Evolutionary conservation across 2,888 invertebrate genomes (phyloP), one percentile per base, ranked within the genome.

Genomic region (Nomada fucata): DNA sequence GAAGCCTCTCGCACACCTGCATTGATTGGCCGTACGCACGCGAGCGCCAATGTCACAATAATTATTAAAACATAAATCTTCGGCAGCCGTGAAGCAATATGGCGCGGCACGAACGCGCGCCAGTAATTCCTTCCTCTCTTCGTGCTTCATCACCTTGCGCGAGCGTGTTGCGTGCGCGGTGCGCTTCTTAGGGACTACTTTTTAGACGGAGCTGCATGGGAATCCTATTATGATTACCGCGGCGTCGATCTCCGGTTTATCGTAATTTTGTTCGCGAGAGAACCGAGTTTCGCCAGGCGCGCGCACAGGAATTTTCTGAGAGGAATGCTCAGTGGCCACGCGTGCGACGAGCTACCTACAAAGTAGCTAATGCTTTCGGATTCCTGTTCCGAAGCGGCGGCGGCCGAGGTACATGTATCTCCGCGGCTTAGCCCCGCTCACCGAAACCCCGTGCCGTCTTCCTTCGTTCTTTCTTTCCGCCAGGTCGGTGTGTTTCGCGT

Each of bases 41-140:
- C 89, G 89, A 83, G 85, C 86, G 78, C 85, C 86, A 86, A 86
- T 90, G 92, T 91, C 92, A 91, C 90, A 89, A 91, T 91, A 89
- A 91, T 91, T 91, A 91, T 90, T 90, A 90, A 91, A 89, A 90
- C 91, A 87, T 90, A 89, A 89, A 91, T 92, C 88, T 89, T 84
- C 82, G 76, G 52, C 76, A 79, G 76, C 61, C 67, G 64, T 61
- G 57, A 67, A 74, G 57, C 75, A 47, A 59, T 67, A 72, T 53
- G 55, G 26, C 65, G 42, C 50, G 69, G 55, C 71, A 65, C 64
- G 68, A 65, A 77, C 59, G 20, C 26, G 29, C 59, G 64, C 53
- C 44, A 15, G 47, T 47, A 20, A 11, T 52, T 18, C 20, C 50
- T 20, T 5, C 20, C 52, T 73, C 61, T 36, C 53, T 55, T 36